Conservation (phyloP, 2,888 invertebrate genomes). For the Netelia virgata region DNA sequence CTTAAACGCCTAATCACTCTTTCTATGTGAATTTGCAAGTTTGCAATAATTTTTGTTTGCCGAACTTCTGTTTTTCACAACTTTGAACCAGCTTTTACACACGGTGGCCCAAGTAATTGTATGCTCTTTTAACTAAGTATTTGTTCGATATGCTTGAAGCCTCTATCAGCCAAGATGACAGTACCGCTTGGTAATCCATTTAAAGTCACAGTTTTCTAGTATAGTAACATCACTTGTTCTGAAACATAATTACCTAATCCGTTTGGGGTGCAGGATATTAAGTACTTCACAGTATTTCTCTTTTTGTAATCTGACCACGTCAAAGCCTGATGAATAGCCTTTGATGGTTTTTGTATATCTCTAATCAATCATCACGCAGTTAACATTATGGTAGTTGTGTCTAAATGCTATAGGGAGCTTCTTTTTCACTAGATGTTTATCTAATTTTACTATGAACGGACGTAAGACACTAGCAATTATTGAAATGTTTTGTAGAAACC, state of each 20-base stretch:
- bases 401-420: neutral
- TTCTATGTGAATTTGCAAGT: conserved; percentile 77
- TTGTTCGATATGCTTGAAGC: conserved; percentile 69
- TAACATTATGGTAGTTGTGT: neutral
- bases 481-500: neutral
- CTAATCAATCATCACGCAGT: neutral
- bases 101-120: conserved; percentile 65
- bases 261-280: conserved; percentile 73
- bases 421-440: neutral
- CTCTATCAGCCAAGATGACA: conserved; percentile 26
- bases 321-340: conserved; percentile 72
- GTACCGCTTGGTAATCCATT: neutral
- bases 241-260: conserved; percentile 74
- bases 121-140: conserved; percentile 49
- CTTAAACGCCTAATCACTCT: conserved; percentile 69
- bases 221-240: conserved; percentile 61
- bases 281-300: conserved; percentile 78
- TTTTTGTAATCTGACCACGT: conserved; percentile 79
- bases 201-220: conserved; percentile 33
- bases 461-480: neutral
- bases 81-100: conserved; percentile 60
- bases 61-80: conserved; percentile 69
- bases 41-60: conserved; percentile 74
- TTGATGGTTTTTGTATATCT: conserved; percentile 68
- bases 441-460: neutral